phyloP scores from a whole-genome alignment of 2,888 invertebrate species.

The Drosophila falleni region DNA sequence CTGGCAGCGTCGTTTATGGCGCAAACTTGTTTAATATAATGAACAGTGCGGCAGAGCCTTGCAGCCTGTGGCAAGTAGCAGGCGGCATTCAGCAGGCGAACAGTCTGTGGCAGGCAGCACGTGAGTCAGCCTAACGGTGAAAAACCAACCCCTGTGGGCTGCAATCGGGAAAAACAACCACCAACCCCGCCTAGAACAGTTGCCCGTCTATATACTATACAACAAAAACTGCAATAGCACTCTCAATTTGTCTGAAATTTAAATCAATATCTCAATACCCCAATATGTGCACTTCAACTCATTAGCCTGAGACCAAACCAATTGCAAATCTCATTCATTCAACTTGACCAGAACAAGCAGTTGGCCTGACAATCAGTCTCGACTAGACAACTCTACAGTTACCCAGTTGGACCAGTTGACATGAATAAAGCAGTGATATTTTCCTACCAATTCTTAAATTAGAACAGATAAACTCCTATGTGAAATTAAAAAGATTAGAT shows the following conservation, averaged over 20 bases:
- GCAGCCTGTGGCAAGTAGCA: constrained; percentile 46
- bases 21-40: constrained; percentile 81
- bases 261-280: constrained; percentile 46
- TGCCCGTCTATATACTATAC: constrained; percentile 10
- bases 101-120: constrained; percentile 56
- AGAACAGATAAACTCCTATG: no score
- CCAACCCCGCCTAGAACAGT: constrained; percentile 37
- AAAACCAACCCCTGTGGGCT: constrained; percentile 66
- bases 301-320: constrained; percentile 37
- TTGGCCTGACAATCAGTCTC: constrained; percentile 31
- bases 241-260: constrained; percentile 41
- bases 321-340: constrained; percentile 54
- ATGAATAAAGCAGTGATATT: neutral
- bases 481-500: no score
- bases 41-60: constrained; percentile 63
- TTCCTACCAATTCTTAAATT: neutral
- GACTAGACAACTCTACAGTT: neutral
- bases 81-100: constrained; percentile 13
- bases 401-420: constrained; percentile 9
- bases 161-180: constrained; percentile 70
- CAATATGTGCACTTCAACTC: constrained; percentile 31
- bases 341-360: constrained; percentile 58
- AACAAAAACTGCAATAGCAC: constrained; percentile 34
- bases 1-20: constrained; percentile 74
- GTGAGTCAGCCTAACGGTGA: constrained; percentile 68